Percentiles rank a stretch among this genome's conserved stretches.
phyloP scores from a whole-genome alignment of 2,888 invertebrate species.

The Octodonta nipae region DNA sequence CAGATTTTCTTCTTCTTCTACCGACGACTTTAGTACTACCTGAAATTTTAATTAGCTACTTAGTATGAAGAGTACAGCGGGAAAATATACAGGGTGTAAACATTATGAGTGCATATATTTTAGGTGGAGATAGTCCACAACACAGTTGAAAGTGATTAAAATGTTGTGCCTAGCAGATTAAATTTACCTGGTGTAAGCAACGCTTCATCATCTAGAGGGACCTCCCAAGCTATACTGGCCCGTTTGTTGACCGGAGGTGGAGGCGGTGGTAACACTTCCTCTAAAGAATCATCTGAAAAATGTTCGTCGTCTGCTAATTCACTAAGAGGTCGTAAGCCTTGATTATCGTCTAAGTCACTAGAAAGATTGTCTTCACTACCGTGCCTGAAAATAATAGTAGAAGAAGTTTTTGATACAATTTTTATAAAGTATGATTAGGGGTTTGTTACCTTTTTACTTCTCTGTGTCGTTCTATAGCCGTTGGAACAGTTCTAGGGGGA shows the following conservation, averaged over 20 bases:
- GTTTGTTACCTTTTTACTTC: conserved; percentile 50
- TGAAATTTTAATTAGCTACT: conserved; percentile 3
- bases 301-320: conserved; percentile 45
- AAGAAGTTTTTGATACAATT: no score
- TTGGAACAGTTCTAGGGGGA: conserved; percentile 56
- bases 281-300: conserved; percentile 74
- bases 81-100: no score
- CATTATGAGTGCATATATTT: no score
- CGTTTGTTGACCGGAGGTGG: conserved; percentile 49
- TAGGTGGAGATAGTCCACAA: no score
- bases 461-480: conserved; percentile 62
- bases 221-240: conserved; percentile 78
- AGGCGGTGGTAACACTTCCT: conserved; percentile 59
- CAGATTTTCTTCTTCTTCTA: conserved; percentile 25
- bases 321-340: conserved; percentile 26
- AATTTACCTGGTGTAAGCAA: conserved; percentile 48
- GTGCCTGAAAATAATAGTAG: conserved; percentile 16
- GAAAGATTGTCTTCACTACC: conserved; percentile 33
- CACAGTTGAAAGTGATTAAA: no score
- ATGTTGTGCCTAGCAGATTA: no score
- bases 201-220: conserved; percentile 59
- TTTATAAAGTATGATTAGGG: neutral
- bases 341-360: conserved; percentile 28
- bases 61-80: no score
- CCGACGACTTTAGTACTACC: conserved; percentile 32